phyloP scores from a whole-genome alignment of 1,140 invertebrate genomes.

The Saccostrea echinata region DNA sequence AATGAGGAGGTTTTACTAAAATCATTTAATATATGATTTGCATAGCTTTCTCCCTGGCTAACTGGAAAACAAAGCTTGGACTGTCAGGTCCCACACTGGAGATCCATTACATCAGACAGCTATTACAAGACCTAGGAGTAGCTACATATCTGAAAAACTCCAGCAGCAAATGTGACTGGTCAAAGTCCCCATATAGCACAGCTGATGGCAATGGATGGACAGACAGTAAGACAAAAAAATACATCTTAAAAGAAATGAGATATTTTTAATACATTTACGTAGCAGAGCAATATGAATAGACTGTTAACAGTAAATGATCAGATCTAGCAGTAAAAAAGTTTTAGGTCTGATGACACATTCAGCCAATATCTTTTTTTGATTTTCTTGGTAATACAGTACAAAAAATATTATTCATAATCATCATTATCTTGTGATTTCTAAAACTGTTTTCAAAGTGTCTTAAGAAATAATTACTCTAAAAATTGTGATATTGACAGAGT shows the following conservation, averaged over 20 bases:
- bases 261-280: too few relatives aligned
- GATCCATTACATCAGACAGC: slow-evolving; percentile 32
- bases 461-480: too few relatives aligned
- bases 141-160: slow-evolving; percentile 40
- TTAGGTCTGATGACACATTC: too few relatives aligned
- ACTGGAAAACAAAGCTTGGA: slow-evolving; percentile 37
- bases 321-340: too few relatives aligned
- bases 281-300: too few relatives aligned
- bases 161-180: slow-evolving; percentile 51
- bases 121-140: slow-evolving; percentile 52
- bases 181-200: background rate
- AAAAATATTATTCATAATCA: too few relatives aligned
- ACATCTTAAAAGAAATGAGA: background rate
- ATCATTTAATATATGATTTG: background rate
- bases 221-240: slow-evolving; percentile 39
- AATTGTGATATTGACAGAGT: too few relatives aligned
- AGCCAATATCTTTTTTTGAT: too few relatives aligned
- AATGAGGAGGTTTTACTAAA: background rate
- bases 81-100: slow-evolving; percentile 43
- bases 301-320: too few relatives aligned
- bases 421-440: too few relatives aligned
- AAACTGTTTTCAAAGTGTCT: too few relatives aligned
- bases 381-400: too few relatives aligned
- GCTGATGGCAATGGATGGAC: slow-evolving; percentile 52
- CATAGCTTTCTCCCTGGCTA: slow-evolving; percentile 52